Evolutionary conservation across 2,797 vertebrate species (phyloP), one percentile per base, ranked within the genome.

Genomic region (Hoplostethus atlanticus): DNA sequence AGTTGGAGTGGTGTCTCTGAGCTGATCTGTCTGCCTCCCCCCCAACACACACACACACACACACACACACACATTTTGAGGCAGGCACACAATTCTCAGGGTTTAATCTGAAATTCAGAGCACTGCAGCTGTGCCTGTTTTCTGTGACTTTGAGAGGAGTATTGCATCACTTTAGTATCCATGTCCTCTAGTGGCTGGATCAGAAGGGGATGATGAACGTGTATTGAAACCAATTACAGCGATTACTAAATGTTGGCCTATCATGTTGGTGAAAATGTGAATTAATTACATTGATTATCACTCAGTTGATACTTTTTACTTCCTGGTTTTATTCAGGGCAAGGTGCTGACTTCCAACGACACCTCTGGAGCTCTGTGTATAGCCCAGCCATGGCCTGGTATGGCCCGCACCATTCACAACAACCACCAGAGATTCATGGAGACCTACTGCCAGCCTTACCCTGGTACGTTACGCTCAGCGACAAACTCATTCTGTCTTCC

Each of bases 321-420:
- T 47, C 15, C 48, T 2, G 10, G 7, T 51, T 63, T 47, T 38
- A 56, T 77, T 38, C 69, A 93, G 92, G 90, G 91, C 0, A 54
- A 89, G 54, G 68, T 71, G 38, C 44, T 86, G 67, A 86, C 76
- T 6, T 80, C 83, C 47, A 89, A 85, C 48, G 4, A 76, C 63
- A 66, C 73, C 2, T 88, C 91, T 3, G 98, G 98, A 60, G 96
- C 97, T 0, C 93, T 99, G 78, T 99, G 97, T 81, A 93, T 99
- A 47, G 92, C 95, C 62, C 94, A 97, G 71, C 94, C 97, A 0
- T 99, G 97, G 97, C 97, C 97, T 0, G 97, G 97, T 30, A 97
- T 99, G 95, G 97, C 97, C 28, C 94, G 96, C 76, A 97, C 96
- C 7, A 98, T 99, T 87, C 96, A 96, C 13, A 96, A 97, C 65